Base-by-base conservation (phyloP, 1,140 invertebrate genomes). In the Pogonomyrmex californicus region DNA sequence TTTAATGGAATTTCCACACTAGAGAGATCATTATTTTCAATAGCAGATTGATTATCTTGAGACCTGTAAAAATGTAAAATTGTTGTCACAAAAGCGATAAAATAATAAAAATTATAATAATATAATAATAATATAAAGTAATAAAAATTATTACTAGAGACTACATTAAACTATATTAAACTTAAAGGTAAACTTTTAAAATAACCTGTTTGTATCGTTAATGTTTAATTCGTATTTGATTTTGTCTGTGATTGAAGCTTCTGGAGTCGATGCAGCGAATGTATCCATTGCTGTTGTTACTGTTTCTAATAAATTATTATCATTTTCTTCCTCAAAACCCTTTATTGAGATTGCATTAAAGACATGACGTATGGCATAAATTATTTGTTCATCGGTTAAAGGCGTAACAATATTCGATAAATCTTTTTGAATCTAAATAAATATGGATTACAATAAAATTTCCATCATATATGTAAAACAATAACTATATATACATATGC, bases 51-150 rank as follows among this genome's bases (percentile, higher is more conserved):
- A 41, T n/a, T 30, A 12, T 70, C 54, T 41, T 62, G n/a, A 9
- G 36, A 78, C 4, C 81, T 70, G 23, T 23, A 23, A 23, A 38
- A 70, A 87, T 14, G 44, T 77, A 33, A 87, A 66, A 83, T 17
- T 17, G 5, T 62, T 44, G 14, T 33, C 0, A 12, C 23, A 38
- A 73, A 1, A 49, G 23, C 23, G 23, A 23, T 23, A 23, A 23
- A 23, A 23, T 23, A 23, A 23, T 23, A 23, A 23, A 23, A 23
- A 23, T 23, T 23, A 23, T 23, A 23, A 23, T 23, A 23, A 23
- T 23, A 23, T 23, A 23, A 23, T 23, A 23, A 51, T 2, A 23
- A 23, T 71, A 10, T n/a, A 12, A 10, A 36, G 36, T 36, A 9
- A 60, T 38, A 4, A 23, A 23, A 23, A 23, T 23, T 33, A 4